phyloP scores from a whole-genome alignment of 1,140 invertebrate species.

The Orussus abietinus region DNA sequence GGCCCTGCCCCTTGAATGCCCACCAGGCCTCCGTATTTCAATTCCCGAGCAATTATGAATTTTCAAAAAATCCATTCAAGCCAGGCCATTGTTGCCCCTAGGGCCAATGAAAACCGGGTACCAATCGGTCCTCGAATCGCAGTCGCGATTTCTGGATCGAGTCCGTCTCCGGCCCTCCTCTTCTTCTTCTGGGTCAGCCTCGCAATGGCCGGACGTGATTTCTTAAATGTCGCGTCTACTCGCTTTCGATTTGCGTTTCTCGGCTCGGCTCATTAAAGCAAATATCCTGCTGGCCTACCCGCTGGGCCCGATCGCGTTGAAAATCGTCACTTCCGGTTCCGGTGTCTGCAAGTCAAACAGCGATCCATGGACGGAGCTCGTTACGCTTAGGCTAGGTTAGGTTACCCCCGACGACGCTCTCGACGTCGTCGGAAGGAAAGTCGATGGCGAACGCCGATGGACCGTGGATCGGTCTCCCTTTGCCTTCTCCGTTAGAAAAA shows the following conservation, averaged over 20 bases:
- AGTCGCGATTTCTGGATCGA: conserved; percentile 17
- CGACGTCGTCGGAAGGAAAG: no score
- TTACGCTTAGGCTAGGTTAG: no score
- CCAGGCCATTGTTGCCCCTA: conserved; percentile 26
- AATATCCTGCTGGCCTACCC: conserved; percentile 35
- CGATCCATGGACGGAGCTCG: no score
- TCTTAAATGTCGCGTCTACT: conserved; percentile 8
- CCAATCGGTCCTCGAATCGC: no score
- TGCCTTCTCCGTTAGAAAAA: no score
- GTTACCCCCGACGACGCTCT: no score
- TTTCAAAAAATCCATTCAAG: conserved; percentile 32
- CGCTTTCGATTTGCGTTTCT: conserved; percentile 10
- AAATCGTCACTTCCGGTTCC: conserved; percentile 42
- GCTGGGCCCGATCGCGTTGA: conserved; percentile 26
- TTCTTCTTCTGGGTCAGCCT: conserved; percentile 14
- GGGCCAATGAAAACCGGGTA: conserved; percentile 33
- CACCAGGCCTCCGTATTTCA: no score
- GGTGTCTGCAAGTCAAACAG: conserved; percentile 14
- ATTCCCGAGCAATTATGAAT: no score
- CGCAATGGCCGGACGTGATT: conserved; percentile 32
- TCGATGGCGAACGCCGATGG: no score
- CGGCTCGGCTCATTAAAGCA: conserved; percentile 33
- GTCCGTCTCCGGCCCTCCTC: conserved; percentile 19
- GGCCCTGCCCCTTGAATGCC: no score
- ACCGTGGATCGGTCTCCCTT: no score